Evolutionary conservation across 2,113 vertebrate genomes (phyloP).

Genomic region (Shinisaurus crocodilurus): DNA sequence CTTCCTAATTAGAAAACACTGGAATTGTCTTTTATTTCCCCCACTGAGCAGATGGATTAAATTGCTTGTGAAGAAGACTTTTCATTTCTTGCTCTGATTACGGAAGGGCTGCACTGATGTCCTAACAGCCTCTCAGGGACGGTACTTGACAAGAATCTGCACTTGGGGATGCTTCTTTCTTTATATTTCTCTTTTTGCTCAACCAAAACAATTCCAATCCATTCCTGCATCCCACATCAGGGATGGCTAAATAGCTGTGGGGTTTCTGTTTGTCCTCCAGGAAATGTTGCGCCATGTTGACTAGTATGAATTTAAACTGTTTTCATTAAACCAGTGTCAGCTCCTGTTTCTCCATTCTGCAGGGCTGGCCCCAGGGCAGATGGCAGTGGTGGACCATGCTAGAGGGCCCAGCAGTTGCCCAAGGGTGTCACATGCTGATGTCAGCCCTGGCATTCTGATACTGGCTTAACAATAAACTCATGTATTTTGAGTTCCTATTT

Average conservation of each 20-base stretch:
- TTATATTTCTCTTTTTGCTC: background rate
- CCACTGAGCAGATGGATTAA: conserved; percentile 6
- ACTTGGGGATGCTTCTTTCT: too few species aligned
- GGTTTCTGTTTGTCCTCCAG: background rate
- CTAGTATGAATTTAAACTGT: background rate
- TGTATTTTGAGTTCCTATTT: background rate
- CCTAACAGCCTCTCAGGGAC: background rate
- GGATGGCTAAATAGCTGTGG: background rate
- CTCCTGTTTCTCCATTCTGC: background rate
- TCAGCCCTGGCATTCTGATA: background rate
- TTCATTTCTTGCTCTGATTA: conserved; percentile 17
- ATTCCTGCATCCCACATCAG: background rate
- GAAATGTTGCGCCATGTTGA: background rate
- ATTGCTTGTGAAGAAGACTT: background rate
- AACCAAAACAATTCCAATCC: background rate
- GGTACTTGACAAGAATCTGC: background rate
- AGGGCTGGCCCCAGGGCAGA: background rate
- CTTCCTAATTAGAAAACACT: conserved; percentile 25
- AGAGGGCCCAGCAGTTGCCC: background rate
- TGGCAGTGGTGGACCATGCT: background rate
- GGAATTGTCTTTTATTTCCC: background rate
- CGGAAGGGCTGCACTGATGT: background rate
- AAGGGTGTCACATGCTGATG: background rate
- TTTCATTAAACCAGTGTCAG: background rate
- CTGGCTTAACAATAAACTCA: background rate